Conservation (phyloP, 1,140 invertebrate genomes). For the Drosophila elegans region DNA sequence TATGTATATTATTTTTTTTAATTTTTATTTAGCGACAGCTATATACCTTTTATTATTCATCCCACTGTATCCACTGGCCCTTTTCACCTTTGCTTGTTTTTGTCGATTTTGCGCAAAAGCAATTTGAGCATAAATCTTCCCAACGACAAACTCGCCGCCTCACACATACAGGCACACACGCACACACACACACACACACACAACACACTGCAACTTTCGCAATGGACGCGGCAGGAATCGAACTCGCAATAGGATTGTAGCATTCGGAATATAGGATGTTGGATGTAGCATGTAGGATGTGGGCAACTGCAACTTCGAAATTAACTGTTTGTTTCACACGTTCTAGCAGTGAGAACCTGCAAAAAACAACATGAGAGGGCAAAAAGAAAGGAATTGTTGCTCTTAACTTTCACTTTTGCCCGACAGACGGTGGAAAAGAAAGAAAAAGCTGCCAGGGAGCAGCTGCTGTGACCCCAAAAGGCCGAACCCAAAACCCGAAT, state of each 20-base stretch:
- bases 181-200: constrained; percentile 3
- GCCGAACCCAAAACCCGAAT: constrained; percentile 42
- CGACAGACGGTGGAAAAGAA: constrained; percentile 28
- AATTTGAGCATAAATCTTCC: constrained; percentile 78
- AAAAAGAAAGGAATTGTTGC: constrained; percentile 73
- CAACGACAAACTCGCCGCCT: constrained; percentile 72
- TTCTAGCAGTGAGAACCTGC: constrained; percentile 53
- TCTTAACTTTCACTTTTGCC: constrained; percentile 75
- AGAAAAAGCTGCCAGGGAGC: constrained; percentile 51
- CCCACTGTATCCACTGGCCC: constrained; percentile 33
- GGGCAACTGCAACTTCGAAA: constrained; percentile 56
- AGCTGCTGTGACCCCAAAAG: constrained; percentile 61
- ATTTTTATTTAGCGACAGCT: background rate
- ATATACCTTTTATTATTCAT: background rate
- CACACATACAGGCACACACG: constrained; percentile 32
- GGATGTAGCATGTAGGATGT: constrained; percentile 44
- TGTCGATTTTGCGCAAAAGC: constrained; percentile 80
- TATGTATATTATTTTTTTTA: too few species aligned
- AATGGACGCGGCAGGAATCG: constrained; percentile 60
- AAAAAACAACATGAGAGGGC: constrained; percentile 12
- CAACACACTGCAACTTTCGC: constrained; percentile 39
- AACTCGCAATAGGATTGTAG: constrained; percentile 33
- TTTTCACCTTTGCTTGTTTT: constrained; percentile 46
- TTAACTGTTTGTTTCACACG: constrained; percentile 80
- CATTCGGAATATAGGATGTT: constrained; percentile 1